These are phyloP conservation scores for Ophraella communa DNA, from an alignment of 2,888 invertebrate genomes.

Conservation along the genomic window DNA sequence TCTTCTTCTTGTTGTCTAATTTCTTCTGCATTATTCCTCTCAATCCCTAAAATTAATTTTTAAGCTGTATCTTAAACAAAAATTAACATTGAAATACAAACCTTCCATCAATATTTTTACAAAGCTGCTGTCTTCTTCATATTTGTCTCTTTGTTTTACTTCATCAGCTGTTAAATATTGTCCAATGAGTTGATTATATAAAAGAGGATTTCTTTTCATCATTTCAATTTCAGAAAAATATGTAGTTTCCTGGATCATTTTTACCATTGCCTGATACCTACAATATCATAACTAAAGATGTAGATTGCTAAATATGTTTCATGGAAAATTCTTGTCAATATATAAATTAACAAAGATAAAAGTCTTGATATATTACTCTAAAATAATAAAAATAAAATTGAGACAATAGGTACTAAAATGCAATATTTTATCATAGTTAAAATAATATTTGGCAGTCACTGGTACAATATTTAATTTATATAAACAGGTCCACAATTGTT, in stretches of 20 bases:
- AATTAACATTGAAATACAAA: neutral
- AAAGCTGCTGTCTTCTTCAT: slow-evolving; percentile 67
- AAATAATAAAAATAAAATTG: no score
- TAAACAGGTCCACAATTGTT: no score
- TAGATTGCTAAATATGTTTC: no score
- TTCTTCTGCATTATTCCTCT: slow-evolving; percentile 72
- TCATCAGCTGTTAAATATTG: slow-evolving; percentile 83
- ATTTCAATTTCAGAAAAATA: slow-evolving; percentile 94
- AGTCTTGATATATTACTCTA: no score
- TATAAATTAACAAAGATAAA: no score
- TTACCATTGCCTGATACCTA: slow-evolving; percentile 80
- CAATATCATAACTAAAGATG: neutral
- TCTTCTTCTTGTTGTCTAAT: slow-evolving; percentile 68
- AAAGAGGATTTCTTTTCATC: slow-evolving; percentile 88
- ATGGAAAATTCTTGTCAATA: no score
- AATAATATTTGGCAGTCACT: no score
- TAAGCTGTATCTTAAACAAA: neutral
- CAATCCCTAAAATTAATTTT: slow-evolving; percentile 60
- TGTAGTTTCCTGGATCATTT: slow-evolving; percentile 70
- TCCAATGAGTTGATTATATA: slow-evolving; percentile 90
- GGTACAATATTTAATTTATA: no score
- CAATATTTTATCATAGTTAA: no score
- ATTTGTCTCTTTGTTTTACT: slow-evolving; percentile 67
- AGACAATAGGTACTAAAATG: no score
- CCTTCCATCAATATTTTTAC: slow-evolving; percentile 81